phyloP scores from a whole-genome alignment of 2,113 vertebrate genomes.

The Caranx ignobilis region DNA sequence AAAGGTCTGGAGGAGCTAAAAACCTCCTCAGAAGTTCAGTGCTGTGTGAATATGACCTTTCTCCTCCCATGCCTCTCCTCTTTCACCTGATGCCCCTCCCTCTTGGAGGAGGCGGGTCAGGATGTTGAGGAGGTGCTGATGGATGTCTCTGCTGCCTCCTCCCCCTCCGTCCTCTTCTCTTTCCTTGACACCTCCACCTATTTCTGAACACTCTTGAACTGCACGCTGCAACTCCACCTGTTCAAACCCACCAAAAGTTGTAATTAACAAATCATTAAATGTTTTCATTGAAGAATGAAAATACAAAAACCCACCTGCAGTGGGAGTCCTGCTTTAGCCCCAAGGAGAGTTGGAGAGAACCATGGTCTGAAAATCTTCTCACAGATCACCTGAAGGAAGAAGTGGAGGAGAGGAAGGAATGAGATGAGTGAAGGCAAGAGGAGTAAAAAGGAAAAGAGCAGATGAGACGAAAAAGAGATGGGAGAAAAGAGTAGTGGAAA shows the following conservation, averaged over 20 bases:
- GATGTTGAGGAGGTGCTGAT: conserved; percentile 81
- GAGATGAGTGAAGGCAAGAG: neutral
- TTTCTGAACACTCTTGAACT: conserved; percentile 89
- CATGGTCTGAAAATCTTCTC: conserved; percentile 96
- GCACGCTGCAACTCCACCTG: conserved; percentile 87
- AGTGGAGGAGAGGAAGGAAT: too few species aligned
- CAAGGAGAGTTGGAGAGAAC: conserved; percentile 87
- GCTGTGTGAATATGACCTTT: conserved; percentile 66
- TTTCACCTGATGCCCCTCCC: conserved; percentile 74
- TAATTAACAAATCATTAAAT: too few species aligned
- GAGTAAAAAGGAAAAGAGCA: too few species aligned
- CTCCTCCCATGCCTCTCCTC: conserved; percentile 33
- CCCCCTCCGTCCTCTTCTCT: neutral
- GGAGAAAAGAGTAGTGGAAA: neutral
- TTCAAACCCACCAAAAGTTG: neutral
- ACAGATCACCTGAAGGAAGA: conserved; percentile 90
- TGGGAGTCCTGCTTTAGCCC: conserved; percentile 76
- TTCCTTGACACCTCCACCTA: conserved; percentile 12
- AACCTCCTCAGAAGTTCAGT: conserved; percentile 75
- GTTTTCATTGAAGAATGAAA: neutral
- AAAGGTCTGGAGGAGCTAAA: too few species aligned
- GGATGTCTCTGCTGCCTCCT: conserved; percentile 38
- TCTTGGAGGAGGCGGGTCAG: conserved; percentile 87
- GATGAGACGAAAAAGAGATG: too few species aligned
- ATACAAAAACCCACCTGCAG: conserved; percentile 77